A percentile compares a stretch with the other conserved stretches of the same genome.
Conservation (phyloP, 2,888 invertebrate species). For the Spatulosminthurus flaviceps region DNA sequence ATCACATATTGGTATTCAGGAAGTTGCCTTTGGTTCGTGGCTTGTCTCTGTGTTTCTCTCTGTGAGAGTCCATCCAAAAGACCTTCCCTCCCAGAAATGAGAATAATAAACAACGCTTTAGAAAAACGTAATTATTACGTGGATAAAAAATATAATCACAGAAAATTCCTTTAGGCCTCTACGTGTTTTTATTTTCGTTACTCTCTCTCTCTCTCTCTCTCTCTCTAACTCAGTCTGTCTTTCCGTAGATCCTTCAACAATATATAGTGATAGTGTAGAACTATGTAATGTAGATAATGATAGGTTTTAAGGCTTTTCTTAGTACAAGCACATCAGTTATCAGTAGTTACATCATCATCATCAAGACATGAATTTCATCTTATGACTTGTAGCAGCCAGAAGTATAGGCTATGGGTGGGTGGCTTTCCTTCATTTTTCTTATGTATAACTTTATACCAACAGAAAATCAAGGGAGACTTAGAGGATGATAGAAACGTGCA, state of each 20-base stretch:
- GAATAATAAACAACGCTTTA: constrained; percentile 53
- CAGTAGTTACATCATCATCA: constrained; percentile 57
- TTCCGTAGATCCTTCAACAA: too few species aligned
- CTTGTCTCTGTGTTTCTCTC: constrained; percentile 35
- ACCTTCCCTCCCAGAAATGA: constrained; percentile 45
- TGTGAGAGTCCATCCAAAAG: background rate
- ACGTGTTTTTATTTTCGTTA: constrained; percentile 39
- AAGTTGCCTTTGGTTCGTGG: constrained; percentile 31
- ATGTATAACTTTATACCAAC: background rate
- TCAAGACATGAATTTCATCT: constrained; percentile 49
- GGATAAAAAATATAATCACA: constrained; percentile 38
- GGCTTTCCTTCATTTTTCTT: background rate
- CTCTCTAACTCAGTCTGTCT: too few species aligned
- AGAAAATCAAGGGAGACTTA: background rate
- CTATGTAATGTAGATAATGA: constrained; percentile 47
- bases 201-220: constrained; percentile 22
- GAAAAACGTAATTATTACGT: constrained; percentile 50
- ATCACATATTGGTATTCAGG: background rate
- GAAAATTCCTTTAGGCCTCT: constrained; percentile 46
- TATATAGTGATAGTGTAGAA: background rate
- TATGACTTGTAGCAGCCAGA: constrained; percentile 22
- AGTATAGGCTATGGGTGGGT: constrained; percentile 44
- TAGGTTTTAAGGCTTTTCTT: constrained; percentile 49
- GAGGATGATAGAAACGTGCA: background rate
- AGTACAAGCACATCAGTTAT: constrained; percentile 46